phyloP scores from a whole-genome alignment of 2,797 vertebrate genomes.

The Brachyrhaphis roseni region DNA sequence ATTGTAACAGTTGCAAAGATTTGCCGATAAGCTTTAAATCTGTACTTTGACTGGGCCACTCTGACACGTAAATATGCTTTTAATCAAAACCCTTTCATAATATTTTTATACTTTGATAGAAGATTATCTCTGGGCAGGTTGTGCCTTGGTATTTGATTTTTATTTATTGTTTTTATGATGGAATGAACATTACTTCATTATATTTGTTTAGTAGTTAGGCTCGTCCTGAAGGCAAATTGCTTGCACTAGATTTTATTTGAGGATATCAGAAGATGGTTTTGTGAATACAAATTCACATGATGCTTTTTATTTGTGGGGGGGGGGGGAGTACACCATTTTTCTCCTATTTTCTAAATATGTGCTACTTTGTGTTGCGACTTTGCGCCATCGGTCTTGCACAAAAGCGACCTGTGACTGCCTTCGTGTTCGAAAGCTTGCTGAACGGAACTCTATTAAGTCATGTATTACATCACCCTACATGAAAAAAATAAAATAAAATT shows the following conservation, averaged over 20 bases:
- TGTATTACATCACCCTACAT: not conserved
- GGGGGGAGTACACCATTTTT: rapidly evolving
- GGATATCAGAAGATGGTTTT: not conserved
- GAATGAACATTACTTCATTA: too few species aligned
- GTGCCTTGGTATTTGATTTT: too few species aligned
- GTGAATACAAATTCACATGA: not conserved
- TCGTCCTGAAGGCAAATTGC: not conserved
- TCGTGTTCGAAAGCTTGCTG: not conserved
- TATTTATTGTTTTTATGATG: too few species aligned
- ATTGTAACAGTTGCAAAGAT: too few species aligned
- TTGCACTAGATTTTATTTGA: not conserved
- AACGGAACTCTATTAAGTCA: not conserved
- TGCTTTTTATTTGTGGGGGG: not conserved
- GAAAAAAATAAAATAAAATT: not conserved
- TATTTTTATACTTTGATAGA: too few species aligned
- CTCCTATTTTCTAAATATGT: not conserved
- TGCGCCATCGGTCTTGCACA: not conserved
- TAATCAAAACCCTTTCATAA: too few species aligned
- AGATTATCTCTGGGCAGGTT: too few species aligned
- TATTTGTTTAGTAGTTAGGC: not conserved
- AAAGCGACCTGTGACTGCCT: not conserved
- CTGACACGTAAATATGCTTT: too few species aligned
- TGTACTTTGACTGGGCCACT: too few species aligned
- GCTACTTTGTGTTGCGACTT: not conserved
- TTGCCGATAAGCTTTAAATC: too few species aligned